Percentiles rank a stretch among this genome's conserved stretches.
phyloP scores from a whole-genome alignment of 2,113 vertebrate species.

The Sorex fumeus region DNA sequence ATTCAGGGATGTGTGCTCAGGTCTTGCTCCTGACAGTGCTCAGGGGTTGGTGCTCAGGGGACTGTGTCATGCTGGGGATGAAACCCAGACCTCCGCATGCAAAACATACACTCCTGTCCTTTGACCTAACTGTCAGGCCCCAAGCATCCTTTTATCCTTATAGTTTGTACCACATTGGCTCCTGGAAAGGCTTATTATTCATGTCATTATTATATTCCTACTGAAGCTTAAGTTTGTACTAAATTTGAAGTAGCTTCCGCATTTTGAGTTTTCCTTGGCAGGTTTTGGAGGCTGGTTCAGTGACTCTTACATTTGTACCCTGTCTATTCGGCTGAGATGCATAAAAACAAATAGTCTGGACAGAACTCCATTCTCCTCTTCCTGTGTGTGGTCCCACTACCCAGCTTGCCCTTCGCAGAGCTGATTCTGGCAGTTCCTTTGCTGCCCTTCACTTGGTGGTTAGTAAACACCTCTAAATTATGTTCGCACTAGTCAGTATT shows the following conservation, averaged over 20 bases:
- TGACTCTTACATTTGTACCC: not conserved
- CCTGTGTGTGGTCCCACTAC: not conserved
- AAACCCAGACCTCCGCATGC: no score
- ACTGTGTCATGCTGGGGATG: no score
- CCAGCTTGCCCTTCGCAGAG: not conserved
- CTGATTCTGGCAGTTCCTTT: no score
- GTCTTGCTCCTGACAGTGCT: no score
- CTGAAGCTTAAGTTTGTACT: not conserved
- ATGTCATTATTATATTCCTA: not conserved
- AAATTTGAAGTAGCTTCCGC: slow-evolving; percentile 30
- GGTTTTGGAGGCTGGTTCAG: not conserved
- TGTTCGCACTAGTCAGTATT: not conserved
- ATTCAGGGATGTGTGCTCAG: no score
- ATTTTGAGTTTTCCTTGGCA: slow-evolving; percentile 40
- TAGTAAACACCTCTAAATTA: not conserved
- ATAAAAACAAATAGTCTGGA: not conserved
- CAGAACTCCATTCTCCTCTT: not conserved
- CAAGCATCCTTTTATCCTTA: not conserved
- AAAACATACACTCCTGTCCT: no score
- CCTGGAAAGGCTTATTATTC: not conserved
- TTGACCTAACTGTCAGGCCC: no score
- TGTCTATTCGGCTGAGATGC: not conserved
- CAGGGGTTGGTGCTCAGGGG: no score
- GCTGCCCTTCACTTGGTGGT: not conserved
- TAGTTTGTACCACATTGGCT: not conserved